phyloP scores from a whole-genome alignment of 1,140 invertebrate genomes.

The Eumeta japonica region DNA sequence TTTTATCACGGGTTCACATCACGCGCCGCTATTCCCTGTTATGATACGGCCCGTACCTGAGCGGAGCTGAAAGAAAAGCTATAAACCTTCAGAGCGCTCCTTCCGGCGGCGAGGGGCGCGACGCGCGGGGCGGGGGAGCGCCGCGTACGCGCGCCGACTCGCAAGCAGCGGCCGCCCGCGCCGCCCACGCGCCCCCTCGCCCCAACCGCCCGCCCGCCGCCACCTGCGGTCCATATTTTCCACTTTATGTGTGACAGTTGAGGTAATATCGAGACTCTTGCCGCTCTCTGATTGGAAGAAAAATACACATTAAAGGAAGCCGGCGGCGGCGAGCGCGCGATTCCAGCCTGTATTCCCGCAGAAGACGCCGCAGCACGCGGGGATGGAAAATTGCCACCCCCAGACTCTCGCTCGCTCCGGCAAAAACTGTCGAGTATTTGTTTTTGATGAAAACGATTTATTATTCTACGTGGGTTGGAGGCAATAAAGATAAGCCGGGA shows the following conservation, averaged over 20 bases:
- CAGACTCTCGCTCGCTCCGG: conserved; percentile 49
- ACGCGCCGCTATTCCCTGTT: conserved; percentile 55
- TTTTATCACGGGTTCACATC: conserved; percentile 57
- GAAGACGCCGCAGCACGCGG: conserved; percentile 57
- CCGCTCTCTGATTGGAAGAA: conserved; percentile 59
- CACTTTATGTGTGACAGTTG: conserved; percentile 62
- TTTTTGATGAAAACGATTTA: conserved; percentile 60
- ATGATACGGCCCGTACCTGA: conserved; percentile 58
- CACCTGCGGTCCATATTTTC: conserved; percentile 61
- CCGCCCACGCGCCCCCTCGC: conserved; percentile 15
- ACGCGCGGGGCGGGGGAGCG: conserved; percentile 53
- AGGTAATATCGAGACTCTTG: conserved; percentile 60
- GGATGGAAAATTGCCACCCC: conserved; percentile 56
- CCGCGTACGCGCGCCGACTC: conserved; percentile 52
- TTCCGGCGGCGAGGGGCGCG: conserved; percentile 51
- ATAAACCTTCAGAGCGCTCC: conserved; percentile 57
- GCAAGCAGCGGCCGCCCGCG: conserved; percentile 26
- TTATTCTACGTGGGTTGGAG: conserved; percentile 58
- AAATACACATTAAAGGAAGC: conserved; percentile 60
- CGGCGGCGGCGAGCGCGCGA: conserved; percentile 50
- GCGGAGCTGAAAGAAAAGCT: conserved; percentile 59
- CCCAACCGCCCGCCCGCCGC: conserved; percentile 21
- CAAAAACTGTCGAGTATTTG: conserved; percentile 58
- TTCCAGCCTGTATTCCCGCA: conserved; percentile 55
- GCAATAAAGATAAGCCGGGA: conserved; percentile 58